Evolutionary conservation across 2,797 vertebrate species (phyloP), one percentile per base, ranked within the genome.

Genomic region (Tangara arthus): DNA sequence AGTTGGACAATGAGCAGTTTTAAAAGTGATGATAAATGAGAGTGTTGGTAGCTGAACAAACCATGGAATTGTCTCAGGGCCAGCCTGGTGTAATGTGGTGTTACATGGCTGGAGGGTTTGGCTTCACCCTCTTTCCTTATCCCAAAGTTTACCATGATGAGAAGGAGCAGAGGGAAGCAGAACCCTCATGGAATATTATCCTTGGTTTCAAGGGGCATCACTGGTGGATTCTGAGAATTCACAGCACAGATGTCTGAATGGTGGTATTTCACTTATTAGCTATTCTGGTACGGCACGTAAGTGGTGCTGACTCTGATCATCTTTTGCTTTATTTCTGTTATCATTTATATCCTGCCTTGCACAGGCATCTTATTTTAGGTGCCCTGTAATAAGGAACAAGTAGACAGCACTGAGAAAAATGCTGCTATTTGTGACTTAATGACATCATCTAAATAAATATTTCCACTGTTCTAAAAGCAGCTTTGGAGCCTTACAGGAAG

Each of bases 241-340:
- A 21, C 93, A 90, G 89, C 92, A 82, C 79, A 85, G 92, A 92
- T 93, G 93, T 85, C 90, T 96, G 64, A 47, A 80, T 69, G 81
- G 56, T 89, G 83, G 3, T 41, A 55, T 92, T 93, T 87, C 35
- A 78, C 81, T 95, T 68, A 89, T 82, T 92, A 91, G 89, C 90
- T 94, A 82, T 96, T 95, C 94, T 92, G 87, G 87, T 73, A 32
- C 3, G 75, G 92, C 41, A 63, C 90, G 16, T 0, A 82, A 90
- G 81, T 68, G 87, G 26, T 75, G 83, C 90, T 96, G 86, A 90
- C 81, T 94, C 84, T 37, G 35, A 90, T 83, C 61, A 69, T 75
- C 79, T 82, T 64, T 42, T 75, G 18, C 28, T 18, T 70, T 78
- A 30, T 69, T 90, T 73, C 80, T 87, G 41, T 34, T 81, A 80